Base-by-base conservation (phyloP, 2,113 vertebrate genomes). In the Trichechus manatus region DNA sequence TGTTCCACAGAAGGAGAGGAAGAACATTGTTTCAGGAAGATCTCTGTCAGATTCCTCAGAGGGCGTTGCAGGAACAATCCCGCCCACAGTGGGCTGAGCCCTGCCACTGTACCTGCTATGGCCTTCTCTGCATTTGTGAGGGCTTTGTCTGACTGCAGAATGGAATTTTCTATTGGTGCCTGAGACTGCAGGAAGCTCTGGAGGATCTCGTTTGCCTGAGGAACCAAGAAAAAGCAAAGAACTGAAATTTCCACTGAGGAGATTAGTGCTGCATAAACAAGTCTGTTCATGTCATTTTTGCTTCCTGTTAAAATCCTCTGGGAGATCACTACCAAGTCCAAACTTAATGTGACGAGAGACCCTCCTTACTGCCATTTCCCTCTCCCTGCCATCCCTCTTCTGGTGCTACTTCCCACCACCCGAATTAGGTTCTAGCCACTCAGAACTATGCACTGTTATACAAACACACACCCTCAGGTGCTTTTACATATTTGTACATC, bases 141-240 rank as follows among this genome's bases (percentile, higher is more conserved):
- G 0, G 84, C 90, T 84, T 53, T 89, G 23, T 97, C 97, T 80
- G 94, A 70, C 53, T 96, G 79, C 77, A 96, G 36, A 25, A 97
- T 95, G 80, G 91, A 92, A 20, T 74, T n/a, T n/a, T 96, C 94
- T 2, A 84, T 31, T 20, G 72, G 1, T 9, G 2, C 22, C 50
- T 90, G 93, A 0, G 95, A 87, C 86, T 61, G 47, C 66, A 97
- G 86, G 44, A 97, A 97, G 0, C 9, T 88, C 91, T 94, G 93
- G 70, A 97, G n/a, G 27, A 96, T 89, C 20, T 96, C 94, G 0
- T 33, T 84, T 20, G 95, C 91, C 97, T 97, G 72, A 33, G 74
- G 44, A 82, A 70, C 3, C 72, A 92, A 87, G 77, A 23, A 92
- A 27, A 9, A 93, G 13, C 7, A 42, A 29, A 75, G 25, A 61